phyloP scores from a whole-genome alignment of 1,140 invertebrate genomes.

The Pissodes strobi region DNA sequence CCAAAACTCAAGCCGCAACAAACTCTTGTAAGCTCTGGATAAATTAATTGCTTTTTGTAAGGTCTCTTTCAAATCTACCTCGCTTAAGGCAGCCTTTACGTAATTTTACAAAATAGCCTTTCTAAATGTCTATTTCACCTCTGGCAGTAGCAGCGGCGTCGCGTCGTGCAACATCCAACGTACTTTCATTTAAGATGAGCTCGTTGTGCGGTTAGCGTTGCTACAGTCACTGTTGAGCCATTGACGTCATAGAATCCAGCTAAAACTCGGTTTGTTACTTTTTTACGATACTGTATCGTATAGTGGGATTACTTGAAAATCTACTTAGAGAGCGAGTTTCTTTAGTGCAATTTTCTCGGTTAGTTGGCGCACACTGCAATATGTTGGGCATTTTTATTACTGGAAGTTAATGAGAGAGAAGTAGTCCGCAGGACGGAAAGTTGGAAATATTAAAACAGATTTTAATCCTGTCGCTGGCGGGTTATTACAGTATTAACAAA shows the following conservation, averaged over 20 bases:
- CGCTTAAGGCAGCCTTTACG: too few species aligned
- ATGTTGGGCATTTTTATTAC: neutral
- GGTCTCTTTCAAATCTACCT: too few species aligned
- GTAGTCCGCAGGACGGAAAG: too few species aligned
- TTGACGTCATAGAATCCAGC: neutral
- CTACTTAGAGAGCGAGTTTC: neutral
- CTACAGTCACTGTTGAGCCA: neutral
- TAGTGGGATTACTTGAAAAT: neutral
- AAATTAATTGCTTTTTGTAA: too few species aligned
- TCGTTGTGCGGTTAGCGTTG: neutral
- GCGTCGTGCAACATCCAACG: neutral
- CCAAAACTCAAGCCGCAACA: too few species aligned
- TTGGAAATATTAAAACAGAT: too few species aligned
- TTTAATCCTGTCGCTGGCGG: too few species aligned
- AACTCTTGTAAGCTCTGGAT: too few species aligned
- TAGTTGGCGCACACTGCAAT: neutral
- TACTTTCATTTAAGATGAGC: neutral
- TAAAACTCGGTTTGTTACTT: constrained; percentile 6
- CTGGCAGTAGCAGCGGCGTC: too few species aligned
- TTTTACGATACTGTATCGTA: neutral
- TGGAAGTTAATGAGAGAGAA: neutral
- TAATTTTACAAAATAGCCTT: too few species aligned
- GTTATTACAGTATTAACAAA: too few species aligned
- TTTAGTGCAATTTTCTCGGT: neutral
- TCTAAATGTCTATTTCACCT: too few species aligned